phyloP scores from a whole-genome alignment of 2,888 invertebrate species.

The Petrophora chlorosata region DNA sequence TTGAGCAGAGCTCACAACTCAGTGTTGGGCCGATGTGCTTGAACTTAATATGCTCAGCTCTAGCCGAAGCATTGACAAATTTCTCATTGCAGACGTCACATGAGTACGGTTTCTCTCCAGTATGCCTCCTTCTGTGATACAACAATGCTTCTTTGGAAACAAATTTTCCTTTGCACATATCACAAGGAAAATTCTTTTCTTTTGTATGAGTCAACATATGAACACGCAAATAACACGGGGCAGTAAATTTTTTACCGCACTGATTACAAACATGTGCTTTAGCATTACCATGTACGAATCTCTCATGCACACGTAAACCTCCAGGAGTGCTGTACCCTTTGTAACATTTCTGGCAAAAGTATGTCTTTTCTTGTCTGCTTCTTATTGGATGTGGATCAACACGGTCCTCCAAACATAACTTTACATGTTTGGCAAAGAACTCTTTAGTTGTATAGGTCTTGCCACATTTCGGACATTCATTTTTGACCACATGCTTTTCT shows the following conservation, averaged over 20 bases:
- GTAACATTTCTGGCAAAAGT: constrained; percentile 62
- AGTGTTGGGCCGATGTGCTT: constrained; percentile 71
- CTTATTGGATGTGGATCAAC: constrained; percentile 70
- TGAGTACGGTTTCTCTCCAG: constrained; percentile 72
- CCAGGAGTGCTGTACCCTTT: constrained; percentile 71
- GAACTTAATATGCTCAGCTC: constrained; percentile 73
- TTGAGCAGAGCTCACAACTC: constrained; percentile 67
- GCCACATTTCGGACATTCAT: constrained; percentile 69
- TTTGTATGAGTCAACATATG: constrained; percentile 75
- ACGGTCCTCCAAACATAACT: constrained; percentile 60
- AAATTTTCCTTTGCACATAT: constrained; percentile 63
- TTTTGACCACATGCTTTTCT: constrained; percentile 61
- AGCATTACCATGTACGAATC: constrained; percentile 70
- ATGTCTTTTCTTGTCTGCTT: constrained; percentile 55
- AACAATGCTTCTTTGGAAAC: constrained; percentile 73
- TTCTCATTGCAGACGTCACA: constrained; percentile 66
- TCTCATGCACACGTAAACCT: constrained; percentile 67
- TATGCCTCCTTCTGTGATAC: constrained; percentile 72
- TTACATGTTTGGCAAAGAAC: constrained; percentile 65
- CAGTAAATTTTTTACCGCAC: constrained; percentile 73
- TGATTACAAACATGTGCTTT: constrained; percentile 65
- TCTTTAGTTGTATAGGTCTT: constrained; percentile 67
- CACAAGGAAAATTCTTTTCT: constrained; percentile 71
- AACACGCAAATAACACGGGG: constrained; percentile 68
- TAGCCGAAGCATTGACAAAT: constrained; percentile 74